phyloP scores from a whole-genome alignment of 1,140 invertebrate genomes.

The Xylocopa sonorina region DNA sequence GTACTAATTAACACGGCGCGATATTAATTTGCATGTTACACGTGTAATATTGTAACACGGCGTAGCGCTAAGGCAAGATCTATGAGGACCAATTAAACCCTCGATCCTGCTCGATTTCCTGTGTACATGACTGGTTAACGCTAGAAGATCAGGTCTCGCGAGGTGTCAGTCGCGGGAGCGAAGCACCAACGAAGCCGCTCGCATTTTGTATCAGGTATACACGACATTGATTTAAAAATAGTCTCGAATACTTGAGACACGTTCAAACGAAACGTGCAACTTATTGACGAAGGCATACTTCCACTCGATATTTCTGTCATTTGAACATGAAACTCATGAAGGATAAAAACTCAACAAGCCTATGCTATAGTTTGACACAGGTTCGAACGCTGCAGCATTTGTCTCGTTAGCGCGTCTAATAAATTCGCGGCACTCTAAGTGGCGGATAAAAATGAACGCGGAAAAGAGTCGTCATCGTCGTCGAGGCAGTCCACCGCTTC shows the following conservation, averaged over 20 bases:
- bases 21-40: slow-evolving; percentile 36
- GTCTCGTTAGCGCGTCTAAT: background rate
- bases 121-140: background rate
- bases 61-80: background rate
- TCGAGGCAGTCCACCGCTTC: background rate
- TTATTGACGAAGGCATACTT: too few species aligned
- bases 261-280: too few species aligned
- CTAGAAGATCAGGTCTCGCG: background rate
- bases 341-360: too few species aligned
- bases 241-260: too few species aligned
- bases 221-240: too few species aligned
- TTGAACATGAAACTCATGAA: too few species aligned
- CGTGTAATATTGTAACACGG: slow-evolving; percentile 1
- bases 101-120: background rate
- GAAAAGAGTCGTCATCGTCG: background rate
- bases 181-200: background rate
- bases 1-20: slow-evolving; percentile 23
- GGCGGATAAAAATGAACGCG: background rate
- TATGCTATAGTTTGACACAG: too few species aligned
- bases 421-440: background rate
- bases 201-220: too few species aligned
- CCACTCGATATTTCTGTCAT: too few species aligned
- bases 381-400: background rate
- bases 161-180: background rate
- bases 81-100: slow-evolving; percentile 5